Evolutionary conservation across 2,888 invertebrate species (phyloP).

Genomic region (Temnothorax ravouxi): DNA sequence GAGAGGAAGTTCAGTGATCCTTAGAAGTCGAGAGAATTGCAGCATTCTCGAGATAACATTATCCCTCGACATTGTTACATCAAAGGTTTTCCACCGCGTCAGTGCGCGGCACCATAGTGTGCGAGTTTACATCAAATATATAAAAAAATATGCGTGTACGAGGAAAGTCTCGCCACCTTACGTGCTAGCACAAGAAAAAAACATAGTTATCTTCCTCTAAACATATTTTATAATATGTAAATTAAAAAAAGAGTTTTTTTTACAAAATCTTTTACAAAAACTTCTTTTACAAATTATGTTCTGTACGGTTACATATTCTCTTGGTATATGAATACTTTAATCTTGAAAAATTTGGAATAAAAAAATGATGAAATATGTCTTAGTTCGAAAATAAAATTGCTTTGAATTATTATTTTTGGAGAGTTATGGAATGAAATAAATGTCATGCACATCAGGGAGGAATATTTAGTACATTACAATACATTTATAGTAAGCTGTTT

Average conservation of each 20-base stretch:
- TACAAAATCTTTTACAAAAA: constrained; percentile 13
- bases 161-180: neutral
- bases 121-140: neutral
- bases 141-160: neutral
- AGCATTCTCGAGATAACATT: constrained; percentile 34
- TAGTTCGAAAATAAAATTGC: neutral
- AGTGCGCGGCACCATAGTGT: too few species aligned
- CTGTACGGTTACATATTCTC: neutral
- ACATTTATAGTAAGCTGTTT: neutral
- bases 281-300: constrained; percentile 1
- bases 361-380: neutral
- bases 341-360: neutral
- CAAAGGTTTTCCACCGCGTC: constrained; percentile 21
- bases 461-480: neutral
- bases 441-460: too few species aligned
- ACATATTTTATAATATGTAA: constrained; percentile 28
- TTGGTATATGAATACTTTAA: constrained; percentile 1
- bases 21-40: constrained; percentile 40
- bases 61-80: constrained; percentile 7
- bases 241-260: constrained; percentile 6
- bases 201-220: neutral
- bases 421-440: neutral
- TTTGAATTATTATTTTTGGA: neutral
- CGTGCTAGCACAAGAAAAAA: neutral
- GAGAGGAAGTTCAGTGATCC: constrained; percentile 30